These are phyloP conservation scores for Holothuria scabra DNA, from an alignment of 53 echinoderm and acorn worm genomes.

Conservation along the genomic window DNA sequence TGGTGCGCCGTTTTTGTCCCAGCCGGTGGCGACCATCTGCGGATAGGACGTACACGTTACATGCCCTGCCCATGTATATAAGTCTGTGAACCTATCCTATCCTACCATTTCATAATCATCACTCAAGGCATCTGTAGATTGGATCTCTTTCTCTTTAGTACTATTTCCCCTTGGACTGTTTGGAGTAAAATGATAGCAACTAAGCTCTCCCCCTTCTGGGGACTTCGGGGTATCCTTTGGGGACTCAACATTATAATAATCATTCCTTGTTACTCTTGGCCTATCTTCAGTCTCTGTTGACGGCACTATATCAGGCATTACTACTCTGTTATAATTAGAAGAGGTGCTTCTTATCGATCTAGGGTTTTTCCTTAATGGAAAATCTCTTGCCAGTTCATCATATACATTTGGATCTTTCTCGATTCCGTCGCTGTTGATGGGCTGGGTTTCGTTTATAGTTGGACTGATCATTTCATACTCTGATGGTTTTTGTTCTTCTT, in stretches of 20 bases:
- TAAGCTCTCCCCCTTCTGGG: constrained; percentile 21
- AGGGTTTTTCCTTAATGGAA: constrained; percentile 34
- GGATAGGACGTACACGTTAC: too few relatives aligned
- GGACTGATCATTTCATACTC: constrained; percentile 48
- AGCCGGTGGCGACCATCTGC: too few relatives aligned
- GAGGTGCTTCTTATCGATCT: neutral
- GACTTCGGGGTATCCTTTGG: neutral
- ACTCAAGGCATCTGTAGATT: neutral
- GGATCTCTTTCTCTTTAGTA: neutral
- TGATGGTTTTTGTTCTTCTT: neutral
- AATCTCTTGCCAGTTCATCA: constrained; percentile 23
- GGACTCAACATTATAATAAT: constrained; percentile 15
- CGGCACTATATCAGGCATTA: constrained; percentile 38
- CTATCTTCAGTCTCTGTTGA: neutral
- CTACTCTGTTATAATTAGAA: constrained; percentile 10
- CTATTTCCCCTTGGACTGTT: neutral
- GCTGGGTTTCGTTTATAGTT: neutral
- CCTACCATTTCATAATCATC: constrained; percentile 38
- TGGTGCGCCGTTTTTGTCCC: too few relatives aligned
- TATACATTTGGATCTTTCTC: neutral
- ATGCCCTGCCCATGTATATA: too few relatives aligned
- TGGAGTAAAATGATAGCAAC: constrained; percentile 10
- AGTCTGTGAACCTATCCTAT: too few relatives aligned
- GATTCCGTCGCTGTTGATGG: neutral
- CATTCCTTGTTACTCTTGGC: neutral